Evolutionary conservation across 2,797 vertebrate genomes (phyloP).

Genomic region (Clarias fuscus): DNA sequence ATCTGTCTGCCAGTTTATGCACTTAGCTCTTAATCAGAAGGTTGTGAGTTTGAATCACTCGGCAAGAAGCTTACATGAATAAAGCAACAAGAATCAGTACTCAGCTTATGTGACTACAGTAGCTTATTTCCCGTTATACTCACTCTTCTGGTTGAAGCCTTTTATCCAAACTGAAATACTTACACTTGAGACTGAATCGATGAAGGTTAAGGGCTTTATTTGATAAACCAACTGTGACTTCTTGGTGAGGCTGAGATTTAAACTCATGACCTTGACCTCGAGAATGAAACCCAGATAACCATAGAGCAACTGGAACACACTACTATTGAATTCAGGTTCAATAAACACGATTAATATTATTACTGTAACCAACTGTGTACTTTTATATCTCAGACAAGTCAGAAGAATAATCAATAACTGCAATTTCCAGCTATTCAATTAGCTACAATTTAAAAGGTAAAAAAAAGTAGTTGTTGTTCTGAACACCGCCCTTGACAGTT

Average conservation of each 20-base stretch:
- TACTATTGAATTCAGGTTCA: neutral
- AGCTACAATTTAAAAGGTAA: neutral
- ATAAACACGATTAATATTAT: neutral
- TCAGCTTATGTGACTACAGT: neutral
- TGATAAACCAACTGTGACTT: neutral
- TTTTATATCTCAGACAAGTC: neutral
- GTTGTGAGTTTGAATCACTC: neutral
- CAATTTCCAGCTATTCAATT: neutral
- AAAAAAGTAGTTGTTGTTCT: neutral
- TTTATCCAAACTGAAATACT: too few species aligned
- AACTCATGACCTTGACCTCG: neutral
- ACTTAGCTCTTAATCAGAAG: neutral
- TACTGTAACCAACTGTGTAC: neutral
- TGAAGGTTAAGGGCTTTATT: neutral
- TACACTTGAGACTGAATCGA: neutral
- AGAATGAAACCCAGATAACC: neutral
- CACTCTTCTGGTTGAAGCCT: neutral
- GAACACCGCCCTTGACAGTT: neutral
- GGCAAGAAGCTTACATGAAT: neutral
- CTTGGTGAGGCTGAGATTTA: neutral
- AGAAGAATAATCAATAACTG: neutral
- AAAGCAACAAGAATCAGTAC: neutral
- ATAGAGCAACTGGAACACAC: neutral
- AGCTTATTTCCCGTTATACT: neutral
- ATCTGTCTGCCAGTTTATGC: neutral